phyloP scores from a whole-genome alignment of 30 jellyfish, hydroid and myxozoan genomes.

The Chrysaora quinquecirrha region DNA sequence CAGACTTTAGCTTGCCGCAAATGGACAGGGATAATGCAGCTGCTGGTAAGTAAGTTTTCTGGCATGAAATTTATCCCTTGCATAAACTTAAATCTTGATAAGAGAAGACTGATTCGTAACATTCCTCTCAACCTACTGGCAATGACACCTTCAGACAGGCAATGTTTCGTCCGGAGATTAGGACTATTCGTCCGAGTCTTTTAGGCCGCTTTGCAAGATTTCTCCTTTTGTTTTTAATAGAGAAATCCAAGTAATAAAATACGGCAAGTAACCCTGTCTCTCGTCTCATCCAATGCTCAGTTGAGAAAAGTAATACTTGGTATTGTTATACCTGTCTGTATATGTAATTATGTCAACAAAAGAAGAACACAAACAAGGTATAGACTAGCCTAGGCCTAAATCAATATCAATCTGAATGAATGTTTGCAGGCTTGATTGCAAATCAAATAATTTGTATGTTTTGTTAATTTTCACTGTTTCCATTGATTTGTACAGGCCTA shows the following conservation, averaged over 20 bases:
- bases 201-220: constrained; percentile 1
- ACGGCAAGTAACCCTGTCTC: background rate
- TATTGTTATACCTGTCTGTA: background rate
- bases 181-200: background rate
- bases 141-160: background rate
- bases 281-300: constrained; percentile 1
- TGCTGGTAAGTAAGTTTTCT: background rate
- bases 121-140: background rate
- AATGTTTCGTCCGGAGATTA: background rate
- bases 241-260: background rate
- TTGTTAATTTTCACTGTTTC: too few species aligned
- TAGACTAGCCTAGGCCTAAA: too few species aligned
- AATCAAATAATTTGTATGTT: too few species aligned
- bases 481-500: too few species aligned
- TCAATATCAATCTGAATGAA: too few species aligned
- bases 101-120: background rate
- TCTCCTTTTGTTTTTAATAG: background rate
- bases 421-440: too few species aligned
- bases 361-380: background rate
- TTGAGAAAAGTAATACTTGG: background rate
- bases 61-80: background rate
- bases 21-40: background rate
- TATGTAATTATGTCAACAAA: background rate
- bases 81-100: background rate
- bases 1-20: too few species aligned